Evolutionary conservation across 2,888 invertebrate genomes (phyloP).

Genomic region (Cryptocephalus primarius): DNA sequence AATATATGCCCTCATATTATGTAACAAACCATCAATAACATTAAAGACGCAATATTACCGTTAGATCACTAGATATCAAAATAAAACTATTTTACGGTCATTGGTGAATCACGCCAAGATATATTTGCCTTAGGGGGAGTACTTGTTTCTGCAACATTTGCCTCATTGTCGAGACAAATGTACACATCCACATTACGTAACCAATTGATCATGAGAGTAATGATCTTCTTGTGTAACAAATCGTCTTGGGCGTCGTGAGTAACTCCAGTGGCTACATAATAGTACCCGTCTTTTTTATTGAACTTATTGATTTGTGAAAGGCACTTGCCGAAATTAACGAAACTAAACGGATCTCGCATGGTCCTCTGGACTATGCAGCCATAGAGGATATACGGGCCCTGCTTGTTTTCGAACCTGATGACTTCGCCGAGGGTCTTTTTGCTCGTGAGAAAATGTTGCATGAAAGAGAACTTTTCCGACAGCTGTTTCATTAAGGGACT

Average conservation of each 20-base stretch:
- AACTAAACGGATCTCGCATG: conserved; percentile 13
- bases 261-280: conserved; percentile 16
- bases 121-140: no score
- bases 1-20: no score
- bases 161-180: conserved; percentile 18
- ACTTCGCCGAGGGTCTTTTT: conserved; percentile 20
- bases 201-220: conserved; percentile 25
- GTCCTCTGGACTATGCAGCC: conserved; percentile 21
- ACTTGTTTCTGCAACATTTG: no score
- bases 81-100: no score
- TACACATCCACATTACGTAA: conserved; percentile 23
- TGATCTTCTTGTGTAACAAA: conserved; percentile 26
- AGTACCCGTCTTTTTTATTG: conserved; percentile 10
- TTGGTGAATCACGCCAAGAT: no score
- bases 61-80: no score
- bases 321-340: conserved; percentile 15
- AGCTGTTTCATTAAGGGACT: conserved; percentile 23
- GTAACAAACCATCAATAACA: no score
- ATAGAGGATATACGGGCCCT: conserved; percentile 18
- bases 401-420: conserved; percentile 15
- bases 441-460: conserved; percentile 16
- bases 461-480: conserved; percentile 25
- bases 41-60: no score
- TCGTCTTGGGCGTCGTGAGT: conserved; percentile 17
- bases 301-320: conserved; percentile 13